Base-by-base conservation (phyloP, 1,140 invertebrate genomes). In the Sesamia nonagrioides region DNA sequence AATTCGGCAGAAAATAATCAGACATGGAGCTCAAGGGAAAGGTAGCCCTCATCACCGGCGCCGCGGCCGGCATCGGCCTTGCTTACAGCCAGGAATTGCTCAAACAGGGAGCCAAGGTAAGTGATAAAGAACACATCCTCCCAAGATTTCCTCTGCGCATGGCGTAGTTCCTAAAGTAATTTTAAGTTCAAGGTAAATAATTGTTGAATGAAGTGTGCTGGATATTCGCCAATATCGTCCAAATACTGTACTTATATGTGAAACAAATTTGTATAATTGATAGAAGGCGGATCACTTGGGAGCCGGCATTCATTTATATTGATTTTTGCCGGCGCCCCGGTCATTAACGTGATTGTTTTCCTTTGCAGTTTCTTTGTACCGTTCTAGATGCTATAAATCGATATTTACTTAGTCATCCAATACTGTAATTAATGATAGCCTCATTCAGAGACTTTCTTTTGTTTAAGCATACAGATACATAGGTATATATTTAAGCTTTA, bases 31-130 rank as follows among this genome's bases (percentile, higher is more conserved):
- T 97, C 71, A 96, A 96, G 91, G 97, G 96, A 75, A 97, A 97
- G 89, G 96, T 97, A 72, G 97, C 96, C 72, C 90, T 98, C 50
- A 95, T 98, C 40, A 97, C 97, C 21, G 97, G 97, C 33, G 97
- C 96, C 17, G 97, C 97, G 37, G 95, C 96, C 74, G 97, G 97
- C 50, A 97, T 98, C 68, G 97, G 97, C 15, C 95, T 96, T 73
- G 95, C 96, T 7, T 97, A 96, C 85, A 96, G 95, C 78, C 96
- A 96, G 82, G 96, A 97, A 87, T 89, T 98, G 5, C 91, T 97
- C 4, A 96, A 96, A 85, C 96, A 97, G 86, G 97, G 97, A 82
- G 96, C 96, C 6, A 97, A 97, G 96, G 97, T 97, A 93, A 93
- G 91, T 84, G 18, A 15, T 73, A 52, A 37, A 69, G 18, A 73